Evolutionary conservation across 2,888 invertebrate genomes (phyloP).

Genomic region (Macrosiphum euphorbiae): DNA sequence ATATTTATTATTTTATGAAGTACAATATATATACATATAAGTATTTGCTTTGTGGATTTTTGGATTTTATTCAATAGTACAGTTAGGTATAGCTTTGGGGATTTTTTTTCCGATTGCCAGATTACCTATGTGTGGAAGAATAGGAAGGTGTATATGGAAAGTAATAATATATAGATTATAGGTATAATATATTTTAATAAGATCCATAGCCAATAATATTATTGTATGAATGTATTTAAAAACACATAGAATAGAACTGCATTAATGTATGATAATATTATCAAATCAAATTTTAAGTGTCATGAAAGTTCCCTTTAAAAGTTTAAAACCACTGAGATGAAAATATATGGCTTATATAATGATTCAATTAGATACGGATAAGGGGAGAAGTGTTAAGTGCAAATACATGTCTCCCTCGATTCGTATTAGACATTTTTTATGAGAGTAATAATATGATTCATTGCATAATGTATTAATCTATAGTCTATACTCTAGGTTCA

Average conservation of each 20-base stretch:
- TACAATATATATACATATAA: too few species aligned
- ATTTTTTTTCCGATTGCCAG: too few species aligned
- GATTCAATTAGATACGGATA: slow-evolving; percentile 1
- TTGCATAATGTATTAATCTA: neutral
- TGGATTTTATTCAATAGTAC: too few species aligned
- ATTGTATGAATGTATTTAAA: too few species aligned
- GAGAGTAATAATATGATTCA: slow-evolving; percentile 21
- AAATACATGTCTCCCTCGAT: slow-evolving; percentile 36
- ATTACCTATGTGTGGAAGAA: neutral
- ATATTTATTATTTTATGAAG: too few species aligned
- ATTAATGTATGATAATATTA: neutral
- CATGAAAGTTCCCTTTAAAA: neutral
- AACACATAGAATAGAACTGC: too few species aligned
- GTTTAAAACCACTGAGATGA: neutral
- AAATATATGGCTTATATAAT: neutral
- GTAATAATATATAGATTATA: too few species aligned
- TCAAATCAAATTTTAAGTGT: neutral
- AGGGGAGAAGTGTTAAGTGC: slow-evolving; percentile 39
- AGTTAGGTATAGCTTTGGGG: too few species aligned
- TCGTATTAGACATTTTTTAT: slow-evolving; percentile 31
- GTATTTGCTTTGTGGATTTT: too few species aligned
- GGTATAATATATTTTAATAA: neutral
- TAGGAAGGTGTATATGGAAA: too few species aligned
- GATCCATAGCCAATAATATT: neutral
- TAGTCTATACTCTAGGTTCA: neutral